Conservation (phyloP, 2,113 vertebrate genomes). For the Suncus etruscus region DNA sequence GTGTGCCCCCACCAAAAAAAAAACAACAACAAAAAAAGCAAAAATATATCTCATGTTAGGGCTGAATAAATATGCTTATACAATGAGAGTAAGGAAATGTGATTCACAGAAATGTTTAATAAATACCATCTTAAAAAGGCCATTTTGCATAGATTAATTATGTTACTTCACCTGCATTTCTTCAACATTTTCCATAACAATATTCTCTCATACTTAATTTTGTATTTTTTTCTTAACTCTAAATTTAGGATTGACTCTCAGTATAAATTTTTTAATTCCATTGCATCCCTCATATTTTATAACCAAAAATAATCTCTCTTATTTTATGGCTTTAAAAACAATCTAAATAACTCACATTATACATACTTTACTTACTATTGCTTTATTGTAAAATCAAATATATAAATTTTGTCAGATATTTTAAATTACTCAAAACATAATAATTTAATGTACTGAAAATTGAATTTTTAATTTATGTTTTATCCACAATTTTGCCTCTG, state of each 20-base stretch:
- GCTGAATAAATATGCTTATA: neutral
- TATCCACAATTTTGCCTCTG: neutral
- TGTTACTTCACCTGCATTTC: neutral
- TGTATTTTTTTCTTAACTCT: neutral
- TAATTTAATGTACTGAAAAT: neutral
- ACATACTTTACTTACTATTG: neutral
- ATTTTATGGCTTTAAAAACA: neutral
- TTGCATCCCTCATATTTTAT: neutral
- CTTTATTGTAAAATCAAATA: neutral
- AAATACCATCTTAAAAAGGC: neutral
- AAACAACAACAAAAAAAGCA: too few species aligned
- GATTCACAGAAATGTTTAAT: neutral
- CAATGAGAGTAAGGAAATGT: neutral
- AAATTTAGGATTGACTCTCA: neutral
- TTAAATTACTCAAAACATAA: slow-evolving; percentile 22
- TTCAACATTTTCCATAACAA: neutral
- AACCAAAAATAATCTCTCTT: neutral
- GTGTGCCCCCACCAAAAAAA: too few species aligned
- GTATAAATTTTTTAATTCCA: neutral
- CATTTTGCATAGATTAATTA: neutral
- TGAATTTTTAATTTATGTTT: neutral
- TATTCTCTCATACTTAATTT: neutral
- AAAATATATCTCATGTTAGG: neutral
- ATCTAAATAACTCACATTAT: neutral
- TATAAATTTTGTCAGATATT: neutral